Conservation (phyloP, 2,113 vertebrate species). For the Calyptommatus sinebrachiatus region DNA sequence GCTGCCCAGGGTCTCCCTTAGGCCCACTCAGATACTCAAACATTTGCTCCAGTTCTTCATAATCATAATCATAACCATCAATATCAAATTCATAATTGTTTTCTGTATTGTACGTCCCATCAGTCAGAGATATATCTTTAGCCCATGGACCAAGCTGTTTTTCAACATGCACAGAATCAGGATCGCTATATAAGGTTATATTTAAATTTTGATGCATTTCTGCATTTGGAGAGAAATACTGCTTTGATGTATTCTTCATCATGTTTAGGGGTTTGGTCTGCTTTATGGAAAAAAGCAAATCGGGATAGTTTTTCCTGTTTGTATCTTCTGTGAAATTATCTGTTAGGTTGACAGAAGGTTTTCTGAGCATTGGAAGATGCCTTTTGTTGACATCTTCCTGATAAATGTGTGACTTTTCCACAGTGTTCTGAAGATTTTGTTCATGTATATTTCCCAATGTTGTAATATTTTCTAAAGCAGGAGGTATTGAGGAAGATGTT, state of each 20-base stretch:
- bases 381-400: conserved; percentile 41
- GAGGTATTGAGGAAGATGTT: conserved; percentile 23
- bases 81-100: conserved; percentile 74
- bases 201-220: conserved; percentile 74
- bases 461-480: conserved; percentile 55
- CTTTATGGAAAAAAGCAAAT: conserved; percentile 53
- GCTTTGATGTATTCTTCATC: conserved; percentile 58
- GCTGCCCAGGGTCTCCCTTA: conserved; percentile 90
- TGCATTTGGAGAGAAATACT: conserved; percentile 53
- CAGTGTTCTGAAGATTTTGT: conserved; percentile 23
- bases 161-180: conserved; percentile 47
- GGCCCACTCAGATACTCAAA: conserved; percentile 82
- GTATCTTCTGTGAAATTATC: conserved; percentile 66
- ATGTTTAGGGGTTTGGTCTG: conserved; percentile 63
- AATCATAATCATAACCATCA: conserved; percentile 81
- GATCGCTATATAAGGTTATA: conserved; percentile 71
- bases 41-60: conserved; percentile 83
- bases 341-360: conserved; percentile 33
- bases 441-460: conserved; percentile 32
- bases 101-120: conserved; percentile 61
- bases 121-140: conserved; percentile 58
- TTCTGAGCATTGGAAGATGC: conserved; percentile 19
- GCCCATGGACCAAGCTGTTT: conserved; percentile 72
- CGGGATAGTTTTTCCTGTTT: conserved; percentile 42
- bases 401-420: conserved; percentile 11